Base-by-base conservation (phyloP, 2,797 vertebrate species). In the Gambelia wislizenii region DNA sequence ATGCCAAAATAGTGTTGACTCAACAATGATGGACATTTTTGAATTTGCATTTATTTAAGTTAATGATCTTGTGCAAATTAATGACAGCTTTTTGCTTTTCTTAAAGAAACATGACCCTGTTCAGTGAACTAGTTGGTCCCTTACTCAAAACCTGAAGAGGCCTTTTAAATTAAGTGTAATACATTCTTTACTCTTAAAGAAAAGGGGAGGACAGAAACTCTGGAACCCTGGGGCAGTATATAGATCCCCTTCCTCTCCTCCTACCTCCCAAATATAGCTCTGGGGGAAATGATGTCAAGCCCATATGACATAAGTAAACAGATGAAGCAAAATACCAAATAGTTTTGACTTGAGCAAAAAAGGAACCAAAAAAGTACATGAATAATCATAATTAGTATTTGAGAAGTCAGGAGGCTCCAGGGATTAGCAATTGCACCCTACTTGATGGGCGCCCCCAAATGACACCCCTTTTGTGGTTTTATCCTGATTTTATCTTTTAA, bases 1-100 rank as follows among this genome's bases (percentile, higher is more conserved):
- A n/a, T 52, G 56, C 39, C 44, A 39, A 56, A 67, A 56, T 39
- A 74, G 14, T 8, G 44, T 72, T 84, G 20, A 6, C 47, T 54
- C 64, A 84, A 39, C 72, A 67, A 1, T 30, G 18, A 30, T 49
- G 30, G 64, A 9, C 49, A 74, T 56, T 39, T 56, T 18, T 74
- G 36, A 85, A 74, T 39, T 74, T 85, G 49, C 36, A 85, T 84
- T 30, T 59, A 84, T 74, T 56, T 75, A 39, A 42, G 39, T 75
- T 42, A 59, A 33, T 76, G 13, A 13, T 76, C 16, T 42, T 20
- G 47, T 85, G 7, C 16, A 75, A 76, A 59, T 72, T 12, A 6
- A 74, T 39, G 16, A 2, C 6, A 0, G 0, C 2, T 30, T 39
- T 3, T 61, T 25, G 22, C 10, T 47, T 84, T 56, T 64, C 36